Percentiles rank a stretch among this genome's conserved stretches.
Evolutionary conservation across 2,888 invertebrate genomes (phyloP).

Genomic region (Ormyrus thymus): DNA sequence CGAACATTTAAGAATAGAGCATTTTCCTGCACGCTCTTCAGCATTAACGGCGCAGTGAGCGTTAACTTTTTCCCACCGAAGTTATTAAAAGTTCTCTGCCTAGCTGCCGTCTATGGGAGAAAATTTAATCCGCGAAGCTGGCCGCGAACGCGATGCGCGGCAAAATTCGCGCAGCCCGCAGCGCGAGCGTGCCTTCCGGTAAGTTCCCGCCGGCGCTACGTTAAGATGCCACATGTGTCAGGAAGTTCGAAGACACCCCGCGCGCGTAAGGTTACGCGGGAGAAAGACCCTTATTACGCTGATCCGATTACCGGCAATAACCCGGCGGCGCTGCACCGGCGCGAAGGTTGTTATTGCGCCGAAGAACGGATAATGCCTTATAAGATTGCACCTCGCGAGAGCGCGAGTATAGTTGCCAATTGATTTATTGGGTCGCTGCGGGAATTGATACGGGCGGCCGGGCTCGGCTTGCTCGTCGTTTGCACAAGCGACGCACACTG

Average conservation of each 20-base stretch:
- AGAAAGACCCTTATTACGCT: slow-evolving; percentile 43
- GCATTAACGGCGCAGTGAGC: neutral
- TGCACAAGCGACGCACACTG: too few relatives aligned
- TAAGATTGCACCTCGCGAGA: neutral
- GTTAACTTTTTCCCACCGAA: slow-evolving; percentile 35
- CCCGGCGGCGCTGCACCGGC: neutral
- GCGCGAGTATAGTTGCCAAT: slow-evolving; percentile 6
- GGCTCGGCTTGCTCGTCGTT: too few relatives aligned
- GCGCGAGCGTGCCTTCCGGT: neutral
- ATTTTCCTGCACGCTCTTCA: too few relatives aligned
- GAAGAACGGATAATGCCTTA: neutral
- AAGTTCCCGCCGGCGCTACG: neutral
- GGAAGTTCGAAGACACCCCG: slow-evolving; percentile 35
- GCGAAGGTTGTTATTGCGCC: neutral
- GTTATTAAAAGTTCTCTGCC: slow-evolving; percentile 36
- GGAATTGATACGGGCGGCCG: neutral
- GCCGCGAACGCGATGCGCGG: neutral
- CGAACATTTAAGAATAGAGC: too few relatives aligned
- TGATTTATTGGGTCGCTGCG: slow-evolving; percentile 28
- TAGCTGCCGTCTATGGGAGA: neutral
- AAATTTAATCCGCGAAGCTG: slow-evolving; percentile 8
- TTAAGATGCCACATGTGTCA: slow-evolving; percentile 34
- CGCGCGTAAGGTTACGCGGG: slow-evolving; percentile 33
- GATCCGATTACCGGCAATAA: slow-evolving; percentile 49
- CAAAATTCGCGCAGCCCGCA: neutral